A percentile compares a stretch with the other conserved stretches of the same genome.
phyloP scores from a whole-genome alignment of 2,113 vertebrate genomes.

The Petrocephalus zakoni region DNA sequence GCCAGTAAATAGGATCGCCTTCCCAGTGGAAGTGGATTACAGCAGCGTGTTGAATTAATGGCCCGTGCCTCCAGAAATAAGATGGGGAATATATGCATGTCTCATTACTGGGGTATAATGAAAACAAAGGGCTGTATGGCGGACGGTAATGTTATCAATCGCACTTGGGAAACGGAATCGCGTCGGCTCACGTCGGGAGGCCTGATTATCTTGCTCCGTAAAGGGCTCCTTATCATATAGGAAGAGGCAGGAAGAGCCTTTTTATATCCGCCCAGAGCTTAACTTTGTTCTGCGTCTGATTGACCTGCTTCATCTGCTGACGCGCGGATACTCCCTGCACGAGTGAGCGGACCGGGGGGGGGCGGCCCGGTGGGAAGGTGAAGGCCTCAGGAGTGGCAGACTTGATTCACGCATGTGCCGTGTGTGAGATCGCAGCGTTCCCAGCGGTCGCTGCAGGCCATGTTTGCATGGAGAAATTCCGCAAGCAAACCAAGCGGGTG shows the following conservation, averaged over 20 bases:
- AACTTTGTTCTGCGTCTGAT: not conserved
- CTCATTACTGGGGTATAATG: slow-evolving; percentile 31
- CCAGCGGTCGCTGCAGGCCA: not conserved
- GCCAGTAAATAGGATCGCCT: not conserved
- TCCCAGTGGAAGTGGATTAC: not conserved
- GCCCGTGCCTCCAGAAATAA: slow-evolving; percentile 22
- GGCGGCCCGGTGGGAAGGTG: not conserved
- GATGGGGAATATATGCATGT: slow-evolving; percentile 25
- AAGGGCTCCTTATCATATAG: not conserved
- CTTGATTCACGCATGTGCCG: not conserved
- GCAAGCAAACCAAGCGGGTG: not conserved
- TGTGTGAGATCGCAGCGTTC: not conserved
- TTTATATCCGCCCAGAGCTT: not conserved
- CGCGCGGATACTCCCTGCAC: not conserved
- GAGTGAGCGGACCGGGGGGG: not conserved
- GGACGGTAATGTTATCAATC: slow-evolving; percentile 24
- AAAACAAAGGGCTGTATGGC: slow-evolving; percentile 26
- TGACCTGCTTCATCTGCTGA: not conserved
- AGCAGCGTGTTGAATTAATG: slow-evolving; percentile 40
- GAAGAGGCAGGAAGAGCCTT: not conserved
- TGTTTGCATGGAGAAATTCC: not conserved
- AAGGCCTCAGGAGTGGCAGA: not conserved
- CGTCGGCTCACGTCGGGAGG: not conserved
- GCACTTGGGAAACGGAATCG: not conserved
- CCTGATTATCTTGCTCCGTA: not conserved